Evolutionary conservation across 2,888 invertebrate genomes (phyloP), one percentile per base, ranked within the genome.

Genomic region (Agrochola circellaris): DNA sequence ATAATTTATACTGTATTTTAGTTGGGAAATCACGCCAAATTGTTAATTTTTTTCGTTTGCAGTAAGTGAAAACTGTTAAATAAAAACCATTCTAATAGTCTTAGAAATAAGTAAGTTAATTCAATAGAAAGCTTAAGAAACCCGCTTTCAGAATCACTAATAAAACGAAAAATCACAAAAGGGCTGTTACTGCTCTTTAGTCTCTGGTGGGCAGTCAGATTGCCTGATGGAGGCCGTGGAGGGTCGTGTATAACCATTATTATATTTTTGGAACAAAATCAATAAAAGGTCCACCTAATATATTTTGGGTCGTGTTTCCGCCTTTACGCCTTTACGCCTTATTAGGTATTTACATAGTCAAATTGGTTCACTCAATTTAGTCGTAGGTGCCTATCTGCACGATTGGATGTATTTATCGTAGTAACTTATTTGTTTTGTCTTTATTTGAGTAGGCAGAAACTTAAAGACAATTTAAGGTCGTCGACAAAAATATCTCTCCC

Each of bases 361-460:
- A 79, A 81, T 75, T 75, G 60, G 30, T 61, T 61, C n/a, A 61
- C 45, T 61, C n/a, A 73, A 48, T 58, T 81, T 75, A 34, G 38
- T 26, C 11, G 82, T 75, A 61, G 81, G 81, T 65, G 75, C 65
- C 45, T 66, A 75, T 45, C 45, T 51, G 58, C 65, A 45, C n/a
- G 60, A 38, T 65, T 73, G 48, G 17, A 11, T 70, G 20, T 60
- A n/a, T 30, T 79, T 79, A 60, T 51, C 13, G 48, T 38, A 48
- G 34, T 56, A 30, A 30, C 30, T 30, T 30, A n/a, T 45, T 67
- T 78, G 23, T 66, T 79, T 54, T 42, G 42, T 60, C 17, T 76
- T 58, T 65, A 76, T 77, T 34, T 30, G 5, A 23, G 72, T 79
- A 60, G 58, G 30, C 26, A 17, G 42, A 42, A 58, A 23, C n/a